Conservation (phyloP, 2,113 vertebrate species). For the Poecile atricapillus region DNA sequence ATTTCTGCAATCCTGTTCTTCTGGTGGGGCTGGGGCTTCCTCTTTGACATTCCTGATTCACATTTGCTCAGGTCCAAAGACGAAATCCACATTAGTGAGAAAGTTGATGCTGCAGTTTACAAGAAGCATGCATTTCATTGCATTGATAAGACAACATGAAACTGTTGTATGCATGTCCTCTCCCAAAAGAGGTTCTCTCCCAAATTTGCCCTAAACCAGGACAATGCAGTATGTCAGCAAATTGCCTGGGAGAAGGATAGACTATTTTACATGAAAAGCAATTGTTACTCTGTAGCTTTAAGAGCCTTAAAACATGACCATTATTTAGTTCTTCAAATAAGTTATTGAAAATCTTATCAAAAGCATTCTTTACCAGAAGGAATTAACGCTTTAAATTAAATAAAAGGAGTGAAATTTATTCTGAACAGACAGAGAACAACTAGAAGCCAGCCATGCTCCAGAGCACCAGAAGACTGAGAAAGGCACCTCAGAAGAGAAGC, state of each 20-base stretch:
- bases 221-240: neutral
- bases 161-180: neutral
- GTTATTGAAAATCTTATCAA: neutral
- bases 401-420: neutral
- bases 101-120: neutral
- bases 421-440: neutral
- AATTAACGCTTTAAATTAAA: neutral
- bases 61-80: neutral
- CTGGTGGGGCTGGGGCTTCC: neutral
- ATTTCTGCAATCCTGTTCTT: neutral
- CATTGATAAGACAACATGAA: neutral
- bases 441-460: neutral
- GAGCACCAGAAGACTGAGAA: neutral
- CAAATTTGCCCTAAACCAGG: too few relatives aligned
- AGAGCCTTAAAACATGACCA: neutral
- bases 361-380: neutral
- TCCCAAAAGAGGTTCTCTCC: too few relatives aligned
- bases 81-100: neutral
- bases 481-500: neutral
- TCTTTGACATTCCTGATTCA: neutral
- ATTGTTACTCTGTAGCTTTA: neutral
- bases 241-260: neutral
- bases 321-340: neutral
- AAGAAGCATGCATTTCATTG: neutral
- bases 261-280: neutral